Base-by-base conservation (phyloP, 2,888 invertebrate species). In the Drepanosiphum platanoidis region DNA sequence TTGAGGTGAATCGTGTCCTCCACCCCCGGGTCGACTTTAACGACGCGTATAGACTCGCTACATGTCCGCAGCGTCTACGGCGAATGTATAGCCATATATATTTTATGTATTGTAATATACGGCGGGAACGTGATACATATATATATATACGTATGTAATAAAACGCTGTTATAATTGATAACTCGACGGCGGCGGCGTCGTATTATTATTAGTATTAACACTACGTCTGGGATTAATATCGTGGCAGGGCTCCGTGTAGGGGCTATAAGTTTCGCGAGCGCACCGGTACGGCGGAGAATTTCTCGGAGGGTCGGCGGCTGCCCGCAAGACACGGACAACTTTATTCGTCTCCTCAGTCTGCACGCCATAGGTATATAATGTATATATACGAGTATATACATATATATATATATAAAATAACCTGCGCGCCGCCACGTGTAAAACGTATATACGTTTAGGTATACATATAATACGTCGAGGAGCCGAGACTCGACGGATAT, bases 201-300 rank as follows among this genome's bases (percentile, higher is more conserved):
- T 34, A 5, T 39, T 42, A 27, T 74, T 83, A 83, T 83, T 83
- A 83, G 66, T 66, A 66, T 83, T 83, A 83, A 83, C 83, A 74
- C 74, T 75, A 83, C 83, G 83, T 75, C 64, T 66, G 83, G 75
- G 83, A 83, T 75, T 83, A 83, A 74, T 75, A 83, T 34, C n/a
- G 83, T 34, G 5, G 1, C 9, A 9, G 1, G 18, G 3, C 4
- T n/a, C 61, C 81, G 74, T 36, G 64, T 66, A 34, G 74, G 61
- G 34, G 66, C 52, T 52, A 75, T 66, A 75, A 75, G 75, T 75
- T 83, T 74, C 46, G 11, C n/a, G 27, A 36, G 71, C 27, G 22
- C 61, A 2, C 11, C 72, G 74, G 7, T n/a, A 34, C 80, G 36
- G 61, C 27, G 66, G 42, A 66, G 66, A 74, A 75, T 66, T 72